Base-by-base conservation (phyloP, 2,888 invertebrate genomes). In the Tipula unca region DNA sequence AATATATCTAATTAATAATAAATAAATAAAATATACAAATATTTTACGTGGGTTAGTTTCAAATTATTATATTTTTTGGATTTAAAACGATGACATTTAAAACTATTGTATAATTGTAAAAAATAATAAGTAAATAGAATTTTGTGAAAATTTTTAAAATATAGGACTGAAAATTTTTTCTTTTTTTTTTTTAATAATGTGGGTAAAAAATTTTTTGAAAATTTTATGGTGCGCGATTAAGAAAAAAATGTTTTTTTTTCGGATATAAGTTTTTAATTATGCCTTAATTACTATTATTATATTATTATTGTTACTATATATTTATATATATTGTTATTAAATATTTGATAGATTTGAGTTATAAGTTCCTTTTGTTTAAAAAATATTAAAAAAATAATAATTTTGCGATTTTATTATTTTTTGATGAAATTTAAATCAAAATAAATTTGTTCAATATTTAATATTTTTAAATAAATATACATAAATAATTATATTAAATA, bases 321-420 rank as follows among this genome's bases (percentile, higher is more conserved):
- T 69, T 25, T 69, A 25, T 69, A 48, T 48, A 69, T 69, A 69
- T 69, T 69, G 69, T 69, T 69, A 69, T 69, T 69, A 69, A 69
- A 69, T 69, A 69, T 69, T 69, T 69, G 69, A 69, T 69, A 69
- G 69, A 69, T 69, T 69, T 69, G 69, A 69, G 69, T 69, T 69
- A 69, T 69, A 69, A 69, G 69, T 69, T 69, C 69, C 69, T 69
- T 69, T 69, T 69, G 20, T 69, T 48, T 25, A 54, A 54, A 54
- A n/a, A 54, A 17, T 17, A 17, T 54, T 10, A 69, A 69, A 69
- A 69, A 69, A 69, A 69, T 25, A 69, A 69, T 69, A 25, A 25
- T 69, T 69, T 69, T 69, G 20, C 69, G 25, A 69, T 69, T 69
- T 69, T 25, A 69, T 69, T 69, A 69, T 10, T 69, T 69, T 69